phyloP scores from a whole-genome alignment of 2,888 invertebrate species.

The Petrophora chlorosata region DNA sequence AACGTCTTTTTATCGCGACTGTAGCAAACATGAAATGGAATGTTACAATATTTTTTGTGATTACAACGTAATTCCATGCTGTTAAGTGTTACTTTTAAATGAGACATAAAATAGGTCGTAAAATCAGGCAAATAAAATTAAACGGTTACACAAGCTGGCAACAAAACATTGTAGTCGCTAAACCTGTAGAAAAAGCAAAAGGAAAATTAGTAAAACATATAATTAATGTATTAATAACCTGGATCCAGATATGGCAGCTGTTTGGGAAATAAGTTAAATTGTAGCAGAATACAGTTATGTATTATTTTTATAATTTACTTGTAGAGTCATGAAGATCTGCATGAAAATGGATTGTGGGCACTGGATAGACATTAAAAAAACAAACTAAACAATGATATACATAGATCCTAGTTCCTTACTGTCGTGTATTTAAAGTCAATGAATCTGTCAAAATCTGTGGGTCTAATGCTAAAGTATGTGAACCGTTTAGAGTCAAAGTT shows the following conservation, averaged over 20 bases:
- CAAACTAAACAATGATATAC: no score
- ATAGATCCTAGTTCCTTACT: no score
- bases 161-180: slow-evolving; percentile 13
- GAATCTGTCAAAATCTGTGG: no score
- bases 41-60: background rate
- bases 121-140: slow-evolving; percentile 1
- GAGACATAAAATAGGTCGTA: background rate
- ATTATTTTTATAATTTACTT: no score
- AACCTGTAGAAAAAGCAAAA: slow-evolving; percentile 33
- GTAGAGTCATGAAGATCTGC: no score
- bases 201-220: slow-evolving; percentile 24
- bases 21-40: background rate
- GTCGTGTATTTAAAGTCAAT: no score
- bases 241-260: slow-evolving; percentile 26
- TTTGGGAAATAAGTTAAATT: slow-evolving; percentile 19
- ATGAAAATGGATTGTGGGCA: no score
- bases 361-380: no score
- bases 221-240: slow-evolving; percentile 28
- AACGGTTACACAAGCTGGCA: slow-evolving; percentile 15
- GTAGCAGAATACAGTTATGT: no score
- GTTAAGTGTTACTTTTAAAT: background rate
- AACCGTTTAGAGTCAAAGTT: no score
- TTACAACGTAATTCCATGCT: background rate
- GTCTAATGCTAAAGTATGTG: no score
- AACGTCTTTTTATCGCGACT: background rate